phyloP scores from a whole-genome alignment of 2,113 vertebrate genomes.

The Zapus hudsonius region DNA sequence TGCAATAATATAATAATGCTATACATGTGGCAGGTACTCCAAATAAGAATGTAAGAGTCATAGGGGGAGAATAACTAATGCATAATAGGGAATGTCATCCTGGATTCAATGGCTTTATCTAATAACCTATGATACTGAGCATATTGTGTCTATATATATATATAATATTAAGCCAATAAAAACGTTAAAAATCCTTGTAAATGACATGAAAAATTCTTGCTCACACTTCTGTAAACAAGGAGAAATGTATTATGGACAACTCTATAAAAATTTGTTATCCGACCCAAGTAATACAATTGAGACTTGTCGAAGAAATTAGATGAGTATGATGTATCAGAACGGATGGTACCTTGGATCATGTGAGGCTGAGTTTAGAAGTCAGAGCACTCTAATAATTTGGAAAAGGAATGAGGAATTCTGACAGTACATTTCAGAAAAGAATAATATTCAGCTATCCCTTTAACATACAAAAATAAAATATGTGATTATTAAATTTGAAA shows the following conservation, averaged over 20 bases:
- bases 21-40: background rate
- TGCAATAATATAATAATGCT: background rate
- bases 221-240: background rate
- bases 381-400: constrained; percentile 16
- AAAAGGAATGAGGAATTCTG: constrained; percentile 16
- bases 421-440: constrained; percentile 42
- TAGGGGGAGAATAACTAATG: too few relatives aligned
- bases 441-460: constrained; percentile 30
- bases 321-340: background rate
- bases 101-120: too few relatives aligned
- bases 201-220: background rate
- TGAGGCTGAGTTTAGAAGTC: background rate
- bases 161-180: too few relatives aligned
- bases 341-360: background rate
- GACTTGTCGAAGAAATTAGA: background rate
- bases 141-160: background rate
- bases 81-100: too few relatives aligned
- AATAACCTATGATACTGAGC: too few relatives aligned
- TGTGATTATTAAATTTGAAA: constrained; percentile 25
- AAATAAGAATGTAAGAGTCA: too few relatives aligned
- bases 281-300: background rate
- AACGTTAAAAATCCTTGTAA: too few relatives aligned
- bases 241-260: background rate
- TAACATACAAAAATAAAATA: background rate
- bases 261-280: background rate